A percentile compares a stretch with the other conserved stretches of the same genome.
These are phyloP conservation scores for Neomorphus geoffroyi DNA, from an alignment of 2,797 vertebrate genomes.

Conservation along the genomic window DNA sequence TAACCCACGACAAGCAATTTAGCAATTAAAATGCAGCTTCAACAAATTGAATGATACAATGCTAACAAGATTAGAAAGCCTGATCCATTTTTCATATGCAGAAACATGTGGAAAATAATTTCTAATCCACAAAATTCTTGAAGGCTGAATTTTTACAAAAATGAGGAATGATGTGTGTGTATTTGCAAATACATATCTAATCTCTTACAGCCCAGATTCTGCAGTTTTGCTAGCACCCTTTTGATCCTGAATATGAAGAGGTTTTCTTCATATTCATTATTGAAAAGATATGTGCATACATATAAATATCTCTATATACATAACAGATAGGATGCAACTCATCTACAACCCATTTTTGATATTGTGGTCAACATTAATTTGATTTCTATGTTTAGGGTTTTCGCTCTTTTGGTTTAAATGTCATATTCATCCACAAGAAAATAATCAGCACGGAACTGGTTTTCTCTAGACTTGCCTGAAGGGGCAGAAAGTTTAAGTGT, in stretches of 20 bases:
- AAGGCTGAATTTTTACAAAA: constrained; percentile 36
- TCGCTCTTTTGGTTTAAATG: background rate
- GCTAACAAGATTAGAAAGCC: constrained; percentile 57
- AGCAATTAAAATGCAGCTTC: constrained; percentile 63
- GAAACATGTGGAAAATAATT: constrained; percentile 62
- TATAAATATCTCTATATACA: background rate
- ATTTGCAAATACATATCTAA: constrained; percentile 39
- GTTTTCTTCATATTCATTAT: background rate
- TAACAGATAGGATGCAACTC: background rate
- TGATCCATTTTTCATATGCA: constrained; percentile 59
- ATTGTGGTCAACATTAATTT: background rate
- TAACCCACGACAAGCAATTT: constrained; percentile 30
- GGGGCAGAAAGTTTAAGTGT: background rate
- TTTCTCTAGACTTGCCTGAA: background rate
- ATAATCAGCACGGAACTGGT: background rate
- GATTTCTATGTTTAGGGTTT: background rate
- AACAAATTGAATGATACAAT: constrained; percentile 36
- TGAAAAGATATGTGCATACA: background rate
- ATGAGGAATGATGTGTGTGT: background rate
- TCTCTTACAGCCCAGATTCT: constrained; percentile 57
- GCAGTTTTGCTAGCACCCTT: background rate
- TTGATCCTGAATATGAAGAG: constrained; percentile 11
- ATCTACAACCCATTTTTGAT: background rate
- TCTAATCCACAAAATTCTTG: constrained; percentile 48
- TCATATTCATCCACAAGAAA: background rate